Evolutionary conservation across 1,140 invertebrate species (phyloP).

Genomic region (Drosophila pachea): DNA sequence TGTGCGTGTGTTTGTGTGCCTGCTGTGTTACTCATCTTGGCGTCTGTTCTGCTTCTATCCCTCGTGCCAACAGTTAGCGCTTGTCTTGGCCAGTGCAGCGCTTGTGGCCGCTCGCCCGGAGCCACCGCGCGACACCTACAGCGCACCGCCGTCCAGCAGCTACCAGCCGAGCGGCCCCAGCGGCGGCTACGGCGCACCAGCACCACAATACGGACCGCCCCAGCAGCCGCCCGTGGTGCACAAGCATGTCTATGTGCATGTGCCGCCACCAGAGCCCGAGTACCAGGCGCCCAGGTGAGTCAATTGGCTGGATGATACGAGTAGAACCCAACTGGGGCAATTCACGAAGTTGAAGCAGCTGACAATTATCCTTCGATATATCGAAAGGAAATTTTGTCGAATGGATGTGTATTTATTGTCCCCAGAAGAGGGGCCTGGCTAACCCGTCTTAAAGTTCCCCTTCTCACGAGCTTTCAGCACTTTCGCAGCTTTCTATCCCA

Average conservation of each 20-base stretch:
- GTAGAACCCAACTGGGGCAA: too few species aligned
- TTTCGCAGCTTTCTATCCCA: background rate
- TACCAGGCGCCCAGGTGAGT: conserved; percentile 82
- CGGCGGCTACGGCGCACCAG: conserved; percentile 80
- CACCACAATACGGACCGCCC: conserved; percentile 85
- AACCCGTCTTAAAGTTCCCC: too few species aligned
- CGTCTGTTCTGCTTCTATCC: conserved; percentile 17
- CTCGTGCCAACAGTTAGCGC: conserved; percentile 54
- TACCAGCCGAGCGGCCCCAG: conserved; percentile 68
- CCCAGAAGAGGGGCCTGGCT: too few species aligned
- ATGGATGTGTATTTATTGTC: too few species aligned
- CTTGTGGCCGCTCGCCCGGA: conserved; percentile 71
- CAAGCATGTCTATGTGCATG: conserved; percentile 92
- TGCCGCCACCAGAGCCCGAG: conserved; percentile 89
- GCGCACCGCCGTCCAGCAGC: conserved; percentile 69
- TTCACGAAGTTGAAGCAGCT: too few species aligned
- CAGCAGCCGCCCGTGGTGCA: conserved; percentile 87
- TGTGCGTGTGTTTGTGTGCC: conserved; percentile 13
- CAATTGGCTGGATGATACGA: background rate
- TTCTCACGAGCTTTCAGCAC: too few species aligned
- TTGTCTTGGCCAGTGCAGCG: conserved; percentile 62
- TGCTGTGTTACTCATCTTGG: background rate
- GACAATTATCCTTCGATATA: too few species aligned
- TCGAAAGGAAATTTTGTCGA: too few species aligned
- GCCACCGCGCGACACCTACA: conserved; percentile 75